A percentile compares a stretch with the other conserved stretches of the same genome.
These are phyloP conservation scores for Coelopa frigida DNA, from an alignment of 1,140 invertebrate genomes.

Conservation along the genomic window DNA sequence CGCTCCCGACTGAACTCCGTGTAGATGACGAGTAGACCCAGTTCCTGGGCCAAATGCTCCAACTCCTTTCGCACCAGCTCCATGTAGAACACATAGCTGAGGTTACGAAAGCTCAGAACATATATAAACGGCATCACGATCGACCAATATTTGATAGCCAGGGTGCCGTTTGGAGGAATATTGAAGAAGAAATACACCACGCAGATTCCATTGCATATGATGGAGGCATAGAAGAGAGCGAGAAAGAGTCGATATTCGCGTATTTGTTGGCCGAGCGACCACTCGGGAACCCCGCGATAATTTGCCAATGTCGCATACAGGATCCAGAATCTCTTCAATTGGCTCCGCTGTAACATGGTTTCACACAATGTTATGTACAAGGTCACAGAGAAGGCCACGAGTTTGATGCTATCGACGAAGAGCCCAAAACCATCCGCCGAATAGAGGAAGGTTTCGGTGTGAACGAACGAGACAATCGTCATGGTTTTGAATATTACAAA, in stretches of 20 bases:
- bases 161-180: background rate
- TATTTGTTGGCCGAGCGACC: too few species aligned
- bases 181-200: too few species aligned
- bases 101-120: background rate
- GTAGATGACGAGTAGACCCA: background rate
- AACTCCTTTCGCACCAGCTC: background rate
- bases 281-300: too few species aligned
- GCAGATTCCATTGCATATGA: too few species aligned
- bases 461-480: background rate
- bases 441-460: conserved; percentile 6
- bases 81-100: background rate
- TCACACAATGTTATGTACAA: background rate
- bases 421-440: conserved; percentile 6
- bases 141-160: background rate
- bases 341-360: too few species aligned
- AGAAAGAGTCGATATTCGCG: too few species aligned
- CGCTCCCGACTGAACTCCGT: background rate
- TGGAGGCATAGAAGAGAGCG: too few species aligned
- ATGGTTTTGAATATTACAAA: background rate
- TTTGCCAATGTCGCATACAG: too few species aligned
- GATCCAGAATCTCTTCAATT: too few species aligned
- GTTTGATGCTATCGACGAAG: conserved; percentile 10
- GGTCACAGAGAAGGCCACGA: background rate
- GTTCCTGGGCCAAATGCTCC: background rate
- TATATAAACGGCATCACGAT: background rate